Conservation (phyloP, 2,888 invertebrate genomes). For the Yponomeuta evonymella region DNA sequence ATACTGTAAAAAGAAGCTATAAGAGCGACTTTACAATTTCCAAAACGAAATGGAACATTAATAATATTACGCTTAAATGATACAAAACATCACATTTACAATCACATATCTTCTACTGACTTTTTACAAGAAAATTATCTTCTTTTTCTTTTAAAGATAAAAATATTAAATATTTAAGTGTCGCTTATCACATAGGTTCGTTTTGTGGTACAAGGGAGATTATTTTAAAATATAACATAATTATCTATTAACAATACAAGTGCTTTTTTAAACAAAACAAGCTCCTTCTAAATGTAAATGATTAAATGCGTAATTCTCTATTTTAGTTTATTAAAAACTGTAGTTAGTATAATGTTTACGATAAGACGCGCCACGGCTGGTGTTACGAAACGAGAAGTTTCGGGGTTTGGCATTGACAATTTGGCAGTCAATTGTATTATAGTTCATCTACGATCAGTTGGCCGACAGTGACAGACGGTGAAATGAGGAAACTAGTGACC, state of each 20-base stretch:
- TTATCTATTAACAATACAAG: background rate
- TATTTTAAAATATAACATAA: conserved; percentile 61
- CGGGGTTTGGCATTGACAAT: too few relatives aligned
- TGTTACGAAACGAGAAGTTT: too few relatives aligned
- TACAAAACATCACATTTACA: conserved; percentile 33
- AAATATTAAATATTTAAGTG: conserved; percentile 35
- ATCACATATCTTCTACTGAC: conserved; percentile 35
- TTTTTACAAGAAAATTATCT: conserved; percentile 14
- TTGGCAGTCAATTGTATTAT: too few relatives aligned
- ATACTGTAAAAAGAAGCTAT: background rate
- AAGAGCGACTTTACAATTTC: background rate
- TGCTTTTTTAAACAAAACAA: conserved; percentile 56
- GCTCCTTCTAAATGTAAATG: conserved; percentile 3
- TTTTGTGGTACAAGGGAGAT: conserved; percentile 64
- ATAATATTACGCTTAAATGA: conserved; percentile 15
- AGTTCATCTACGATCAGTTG: too few relatives aligned
- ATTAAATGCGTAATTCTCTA: conserved; percentile 18
- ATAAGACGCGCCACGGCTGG: background rate
- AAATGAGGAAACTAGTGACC: too few relatives aligned
- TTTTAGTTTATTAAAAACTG: background rate
- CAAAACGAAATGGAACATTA: background rate
- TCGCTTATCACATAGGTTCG: conserved; percentile 50
- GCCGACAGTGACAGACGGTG: too few relatives aligned
- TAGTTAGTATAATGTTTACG: background rate
- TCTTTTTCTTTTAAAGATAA: background rate